Evolutionary conservation across 2,888 invertebrate genomes (phyloP), one percentile per base, ranked within the genome.

Genomic region (Liodrosophila aerea): DNA sequence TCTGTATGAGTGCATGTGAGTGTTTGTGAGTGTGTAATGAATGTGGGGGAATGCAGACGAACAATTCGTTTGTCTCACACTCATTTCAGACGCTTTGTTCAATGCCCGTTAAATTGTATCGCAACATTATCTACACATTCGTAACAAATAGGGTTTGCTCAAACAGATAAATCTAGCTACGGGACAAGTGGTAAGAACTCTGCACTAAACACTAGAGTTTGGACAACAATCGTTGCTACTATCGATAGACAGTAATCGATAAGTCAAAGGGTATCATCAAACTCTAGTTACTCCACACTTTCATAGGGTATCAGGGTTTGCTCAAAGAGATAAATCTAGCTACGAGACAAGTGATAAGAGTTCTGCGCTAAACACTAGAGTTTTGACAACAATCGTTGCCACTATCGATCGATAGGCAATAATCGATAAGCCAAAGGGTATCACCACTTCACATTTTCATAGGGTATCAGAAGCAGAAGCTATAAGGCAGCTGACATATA

Each of bases 61-160:
- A 22, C 22, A 5, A 22, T 22, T 58, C 47, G 43, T 44, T 56
- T 47, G 57, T 16, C 22, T 41, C 16, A 13, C 59, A 54, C 60
- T 51, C 58, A 68, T 68, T 53, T 2, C 53, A 22, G 53, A 54
- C 50, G 53, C 59, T 64, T 68, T 68, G 68, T 59, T 64, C 54
- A 68, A 54, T 52, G 59, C 40, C 64, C 65, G 68, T 69, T 69
- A 60, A 69, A 69, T 69, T 45, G 60, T 56, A 69, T 64, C 60
- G 64, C 36, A 31, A 58, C 68, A 63, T 67, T 67, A 67, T 67
- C 62, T 62, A 40, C 56, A 37, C 68, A 62, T 63, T 53, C 57
- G 49, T 15, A 58, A 18, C 59, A 53, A 64, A 63, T 67, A 44
- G 15, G 27, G 16, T 39, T 39, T 15, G 16, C 39, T 18, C 16